Evolutionary conservation across 1,140 invertebrate genomes (phyloP), one percentile per base, ranked within the genome.

Genomic region (Saccostrea echinata): DNA sequence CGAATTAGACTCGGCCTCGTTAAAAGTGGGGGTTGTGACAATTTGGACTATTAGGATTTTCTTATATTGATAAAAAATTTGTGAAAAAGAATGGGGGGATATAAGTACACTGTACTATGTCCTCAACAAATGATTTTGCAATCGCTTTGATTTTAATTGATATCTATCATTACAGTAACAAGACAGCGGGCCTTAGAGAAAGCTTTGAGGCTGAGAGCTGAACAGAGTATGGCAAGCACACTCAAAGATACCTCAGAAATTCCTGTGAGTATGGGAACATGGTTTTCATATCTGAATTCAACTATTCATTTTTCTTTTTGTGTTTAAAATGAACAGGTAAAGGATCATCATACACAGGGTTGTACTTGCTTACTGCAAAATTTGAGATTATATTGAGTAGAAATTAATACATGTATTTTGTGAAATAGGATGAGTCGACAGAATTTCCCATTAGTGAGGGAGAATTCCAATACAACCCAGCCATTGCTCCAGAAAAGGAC

Each of bases 201-300:
- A 71, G 86, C 84, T 43, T 81, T 87, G 3, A 84, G 84, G 30
- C 88, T 86, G 24, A 88, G 57, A 30, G 89, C 88, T 0, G 92
- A 93, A 86, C 80, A 90, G 51, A 94, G 93, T 82, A 90, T 91
- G n/a, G 93, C 92, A 84, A 93, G 92, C 88, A 94, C 93, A 64
- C 86, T 92, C 61, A 89, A 88, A 53, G 93, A 94, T 86, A 92
- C 92, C 18, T 91, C 93, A 4, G 93, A 94, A 57, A 64, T 94
- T n/a, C 91, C 91, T 76, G 92, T 94, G 90, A 86, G 84, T 88
- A 30, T 18, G 43, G 43, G 9, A 43, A 43, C 43, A 43, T 43
- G 4, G 9, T 13, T 57, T 57, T 57, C 21, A 1, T 21, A 57
- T 57, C n/a, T n/a, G n/a, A n/a, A n/a, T n/a, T n/a, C n/a, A n/a